phyloP scores from a whole-genome alignment of 2,888 invertebrate species.

The Synanthedon andrenaeformis region DNA sequence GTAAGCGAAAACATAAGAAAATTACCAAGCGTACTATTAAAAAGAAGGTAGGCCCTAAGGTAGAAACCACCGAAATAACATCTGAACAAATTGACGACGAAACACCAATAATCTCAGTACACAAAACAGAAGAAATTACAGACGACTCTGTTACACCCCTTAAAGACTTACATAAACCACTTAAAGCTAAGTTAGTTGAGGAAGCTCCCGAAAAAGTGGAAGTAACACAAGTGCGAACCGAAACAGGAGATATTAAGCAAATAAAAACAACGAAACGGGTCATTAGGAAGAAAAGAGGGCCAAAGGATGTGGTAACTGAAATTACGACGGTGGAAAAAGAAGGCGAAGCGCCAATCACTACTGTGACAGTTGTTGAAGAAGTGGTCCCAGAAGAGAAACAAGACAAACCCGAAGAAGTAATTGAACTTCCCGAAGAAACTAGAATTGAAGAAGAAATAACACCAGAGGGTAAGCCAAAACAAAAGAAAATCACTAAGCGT shows the following conservation, averaged over 20 bases:
- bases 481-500: constrained; percentile 29
- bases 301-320: constrained; percentile 45
- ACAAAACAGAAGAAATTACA: constrained; percentile 9
- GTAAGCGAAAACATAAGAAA: constrained; percentile 23
- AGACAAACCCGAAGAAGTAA: constrained; percentile 17
- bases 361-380: constrained; percentile 19
- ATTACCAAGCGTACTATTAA: constrained; percentile 27
- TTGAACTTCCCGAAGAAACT: constrained; percentile 35
- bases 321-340: constrained; percentile 39
- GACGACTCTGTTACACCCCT: constrained; percentile 13
- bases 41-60: constrained; percentile 27
- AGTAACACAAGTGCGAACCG: constrained; percentile 31
- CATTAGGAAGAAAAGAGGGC: constrained; percentile 38
- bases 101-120: constrained; percentile 11
- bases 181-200: constrained; percentile 22
- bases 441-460: constrained; percentile 20
- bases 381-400: constrained; percentile 22
- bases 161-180: constrained; percentile 5
- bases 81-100: constrained; percentile 31
- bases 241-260: constrained; percentile 29
- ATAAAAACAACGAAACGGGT: constrained; percentile 10
- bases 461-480: constrained; percentile 20
- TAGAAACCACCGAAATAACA: constrained; percentile 33
- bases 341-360: constrained; percentile 24
- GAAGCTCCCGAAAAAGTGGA: constrained; percentile 36